Base-by-base conservation (phyloP, 2,797 vertebrate genomes). In the Enteromius anoplus region DNA sequence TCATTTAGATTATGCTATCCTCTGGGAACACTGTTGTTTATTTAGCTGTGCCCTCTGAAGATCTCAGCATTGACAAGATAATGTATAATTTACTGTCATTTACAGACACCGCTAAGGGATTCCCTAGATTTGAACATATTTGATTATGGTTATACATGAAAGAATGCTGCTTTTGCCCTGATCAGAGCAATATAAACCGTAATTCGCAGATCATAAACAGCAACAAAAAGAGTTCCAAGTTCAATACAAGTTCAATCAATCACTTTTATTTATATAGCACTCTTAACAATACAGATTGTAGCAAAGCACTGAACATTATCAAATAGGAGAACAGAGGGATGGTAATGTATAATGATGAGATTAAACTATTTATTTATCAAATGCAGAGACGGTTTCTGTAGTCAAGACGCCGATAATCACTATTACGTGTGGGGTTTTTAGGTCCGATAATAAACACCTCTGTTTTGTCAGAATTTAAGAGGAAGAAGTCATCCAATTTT, bases 51-150 rank as follows among this genome's bases (percentile, higher is more conserved):
- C 60, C 9, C n/a, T 49, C 45, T 9, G 60, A 82, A 75, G 32
- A 78, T 23, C 40, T 12, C 32, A 53, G 5, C 32, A 17, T 23
- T 69, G 58, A 71, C 1, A 11, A 47, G 78, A 51, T 73, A 32
- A 5, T 26, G 32, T 73, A 73, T 51, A 42, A 64, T 73, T 49
- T 53, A 53, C 60, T 40, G 71, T 55, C 47, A 65, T 66, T 51
- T 45, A 62, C 15, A 62, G 7, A 47, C 53, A 49, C 7, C 14
- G 1, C 23, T 26, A n/a, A 65, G 21, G 70, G 26, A 82, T 75
- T 75, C 80, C 70, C 26, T 40, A 45, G 70, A 21, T 64, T 65
- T 49, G 45, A 71, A 65, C 32, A 29, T 65, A 64, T 75, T 65
- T 40, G 65, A 75, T 75, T 19, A 81, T 65, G 42, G n/a, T 26